Evolutionary conservation across 1,140 invertebrate genomes (phyloP), one percentile per base, ranked within the genome.

Genomic region (Cotesia typhae): DNA sequence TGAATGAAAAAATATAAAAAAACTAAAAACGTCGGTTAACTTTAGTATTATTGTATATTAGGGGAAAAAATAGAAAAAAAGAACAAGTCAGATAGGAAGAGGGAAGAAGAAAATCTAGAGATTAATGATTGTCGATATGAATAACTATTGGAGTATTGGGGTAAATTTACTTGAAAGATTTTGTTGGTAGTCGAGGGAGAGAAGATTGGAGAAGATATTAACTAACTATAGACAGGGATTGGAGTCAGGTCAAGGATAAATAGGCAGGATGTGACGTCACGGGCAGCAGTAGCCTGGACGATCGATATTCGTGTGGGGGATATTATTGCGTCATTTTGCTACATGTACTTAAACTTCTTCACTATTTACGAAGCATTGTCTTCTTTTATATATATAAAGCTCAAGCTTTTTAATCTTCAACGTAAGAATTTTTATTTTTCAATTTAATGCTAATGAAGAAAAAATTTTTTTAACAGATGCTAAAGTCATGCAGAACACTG

Each of bases 401-500:
- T 35, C 60, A 28, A 28, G 28, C 28, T 28, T 28, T 28, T 28
- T 28, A 28, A 28, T 28, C 3, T 28, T 28, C 28, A 28, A 28
- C 3, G 28, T 28, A 28, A 28, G 3, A 28, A 28, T 28, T 28
- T 28, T 28, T 28, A 28, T 28, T 28, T 28, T 28, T 1, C 1
- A 2, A 28, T 28, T 28, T 28, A 28, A 28, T 28, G n/a, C n/a
- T 4, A 55, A 55, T 20, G 37, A 38, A 12, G 3, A 9, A 9
- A 14, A 65, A 52, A 36, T 36, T 74, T 51, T 73, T 59, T 63
- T 76, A 88, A 67, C 89, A 96, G 95, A 95, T 96, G 91, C 89
- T 96, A 78, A 95, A 95, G 86, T 94, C 94, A 52, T 95, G 93
- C 84, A 90, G 92, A 75, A 93, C 93, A 77, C 87, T 97, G 75